phyloP scores from a whole-genome alignment of 1,140 invertebrate genomes.

The Lepidurus couesii region DNA sequence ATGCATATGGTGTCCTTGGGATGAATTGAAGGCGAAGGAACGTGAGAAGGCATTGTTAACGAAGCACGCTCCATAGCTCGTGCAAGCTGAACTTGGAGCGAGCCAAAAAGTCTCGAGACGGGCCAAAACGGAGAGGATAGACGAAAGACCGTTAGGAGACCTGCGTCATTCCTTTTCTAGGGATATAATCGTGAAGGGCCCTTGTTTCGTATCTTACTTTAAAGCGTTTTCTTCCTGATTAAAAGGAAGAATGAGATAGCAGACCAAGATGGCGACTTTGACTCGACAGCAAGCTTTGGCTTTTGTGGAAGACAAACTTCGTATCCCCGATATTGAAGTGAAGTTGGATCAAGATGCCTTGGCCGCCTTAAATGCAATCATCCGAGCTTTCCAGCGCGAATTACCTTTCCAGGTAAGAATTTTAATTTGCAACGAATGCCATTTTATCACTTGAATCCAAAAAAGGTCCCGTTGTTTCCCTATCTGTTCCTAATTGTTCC shows the following conservation, averaged over 20 bases:
- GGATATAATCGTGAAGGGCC: neutral
- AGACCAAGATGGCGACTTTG: slow-evolving; percentile 6
- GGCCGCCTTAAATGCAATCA: slow-evolving; percentile 8
- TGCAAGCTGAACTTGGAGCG: neutral
- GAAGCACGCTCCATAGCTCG: neutral
- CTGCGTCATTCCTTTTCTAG: slow-evolving; percentile 7
- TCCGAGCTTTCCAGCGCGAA: slow-evolving; percentile 11
- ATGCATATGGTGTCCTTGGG: neutral
- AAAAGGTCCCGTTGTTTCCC: neutral
- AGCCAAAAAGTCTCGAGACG: neutral
- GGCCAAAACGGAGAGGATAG: neutral
- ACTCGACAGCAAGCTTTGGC: slow-evolving; percentile 12
- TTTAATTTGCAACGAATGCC: neutral
- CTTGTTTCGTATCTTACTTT: neutral
- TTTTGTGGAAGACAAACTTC: slow-evolving; percentile 8
- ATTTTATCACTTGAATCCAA: neutral
- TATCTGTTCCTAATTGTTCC: neutral
- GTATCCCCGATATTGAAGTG: neutral
- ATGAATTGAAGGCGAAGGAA: neutral
- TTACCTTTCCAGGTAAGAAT: neutral
- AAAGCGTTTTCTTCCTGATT: neutral
- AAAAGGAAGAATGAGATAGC: slow-evolving; percentile 11
- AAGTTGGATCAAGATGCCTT: slow-evolving; percentile 6
- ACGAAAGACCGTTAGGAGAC: neutral
- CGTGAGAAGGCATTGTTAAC: slow-evolving; percentile 17